Conservation (phyloP, 2,113 vertebrate genomes). For the Ctenodactylus gundi region DNA sequence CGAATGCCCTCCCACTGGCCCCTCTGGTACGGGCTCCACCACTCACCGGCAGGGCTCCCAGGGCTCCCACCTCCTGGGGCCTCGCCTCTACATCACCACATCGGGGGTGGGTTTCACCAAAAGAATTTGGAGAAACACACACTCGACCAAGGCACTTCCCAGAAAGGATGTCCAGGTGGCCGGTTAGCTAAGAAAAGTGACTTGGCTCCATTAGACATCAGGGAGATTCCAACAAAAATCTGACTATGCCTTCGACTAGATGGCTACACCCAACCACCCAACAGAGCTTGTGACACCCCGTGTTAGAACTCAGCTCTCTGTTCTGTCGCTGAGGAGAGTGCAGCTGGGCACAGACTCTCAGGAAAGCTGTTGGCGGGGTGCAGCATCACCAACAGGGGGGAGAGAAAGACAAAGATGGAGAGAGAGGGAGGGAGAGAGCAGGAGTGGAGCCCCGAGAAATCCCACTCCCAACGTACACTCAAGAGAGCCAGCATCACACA, state of each 20-base stretch:
- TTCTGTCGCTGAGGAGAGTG: accelerated
- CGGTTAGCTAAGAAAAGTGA: neutral
- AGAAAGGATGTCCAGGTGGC: neutral
- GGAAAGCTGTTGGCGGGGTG: neutral
- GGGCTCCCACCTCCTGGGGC: neutral
- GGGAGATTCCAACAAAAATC: neutral
- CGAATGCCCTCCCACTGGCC: no score
- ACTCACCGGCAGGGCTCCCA: no score
- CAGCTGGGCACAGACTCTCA: neutral
- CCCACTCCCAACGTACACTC: accelerated
- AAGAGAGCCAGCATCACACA: neutral
- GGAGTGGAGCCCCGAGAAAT: neutral
- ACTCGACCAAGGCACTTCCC: neutral
- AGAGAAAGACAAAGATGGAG: neutral
- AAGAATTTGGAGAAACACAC: neutral
- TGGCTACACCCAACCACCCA: no score
- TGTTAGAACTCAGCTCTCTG: neutral
- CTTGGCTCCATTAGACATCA: no score
- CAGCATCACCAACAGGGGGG: no score
- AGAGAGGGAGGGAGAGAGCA: neutral
- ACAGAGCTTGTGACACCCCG: neutral
- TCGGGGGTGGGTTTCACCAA: neutral
- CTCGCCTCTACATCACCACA: neutral
- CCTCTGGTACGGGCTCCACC: no score
- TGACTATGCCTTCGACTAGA: neutral